These are phyloP conservation scores for Entomyzon cyanotis DNA, from an alignment of 2,113 vertebrate species.

Conservation along the genomic window DNA sequence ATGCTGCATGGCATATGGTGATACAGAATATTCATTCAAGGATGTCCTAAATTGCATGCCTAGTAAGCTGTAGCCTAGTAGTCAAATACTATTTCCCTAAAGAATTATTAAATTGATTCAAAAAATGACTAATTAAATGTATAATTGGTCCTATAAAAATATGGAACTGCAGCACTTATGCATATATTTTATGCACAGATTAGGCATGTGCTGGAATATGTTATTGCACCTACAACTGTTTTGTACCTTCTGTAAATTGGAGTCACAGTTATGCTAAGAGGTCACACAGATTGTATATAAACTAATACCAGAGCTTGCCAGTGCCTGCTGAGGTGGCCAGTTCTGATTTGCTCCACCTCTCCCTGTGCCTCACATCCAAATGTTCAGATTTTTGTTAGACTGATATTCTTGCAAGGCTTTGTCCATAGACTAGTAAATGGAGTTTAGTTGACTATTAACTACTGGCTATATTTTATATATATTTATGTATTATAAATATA, in stretches of 20 bases:
- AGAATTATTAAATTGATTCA: not conserved
- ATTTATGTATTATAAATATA: no score
- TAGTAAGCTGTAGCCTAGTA: not conserved
- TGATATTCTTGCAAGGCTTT: not conserved
- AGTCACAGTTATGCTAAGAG: not conserved
- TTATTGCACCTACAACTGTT: not conserved
- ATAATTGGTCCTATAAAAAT: not conserved
- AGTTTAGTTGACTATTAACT: not conserved
- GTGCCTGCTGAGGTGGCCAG: not conserved
- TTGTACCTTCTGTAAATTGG: not conserved
- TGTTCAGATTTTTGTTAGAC: not conserved
- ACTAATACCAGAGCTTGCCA: not conserved
- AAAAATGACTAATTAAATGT: not conserved
- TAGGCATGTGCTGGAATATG: fast-evolving
- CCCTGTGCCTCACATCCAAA: not conserved
- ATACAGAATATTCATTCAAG: not conserved
- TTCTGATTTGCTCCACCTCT: not conserved
- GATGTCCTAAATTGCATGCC: not conserved
- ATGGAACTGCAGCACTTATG: not conserved
- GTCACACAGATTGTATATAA: not conserved
- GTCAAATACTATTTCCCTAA: not conserved
- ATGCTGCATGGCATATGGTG: not conserved
- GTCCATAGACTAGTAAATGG: not conserved
- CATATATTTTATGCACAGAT: not conserved
- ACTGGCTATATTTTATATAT: not conserved